Conservation (phyloP, 2,888 invertebrate species). For the Brenthis hecate region DNA sequence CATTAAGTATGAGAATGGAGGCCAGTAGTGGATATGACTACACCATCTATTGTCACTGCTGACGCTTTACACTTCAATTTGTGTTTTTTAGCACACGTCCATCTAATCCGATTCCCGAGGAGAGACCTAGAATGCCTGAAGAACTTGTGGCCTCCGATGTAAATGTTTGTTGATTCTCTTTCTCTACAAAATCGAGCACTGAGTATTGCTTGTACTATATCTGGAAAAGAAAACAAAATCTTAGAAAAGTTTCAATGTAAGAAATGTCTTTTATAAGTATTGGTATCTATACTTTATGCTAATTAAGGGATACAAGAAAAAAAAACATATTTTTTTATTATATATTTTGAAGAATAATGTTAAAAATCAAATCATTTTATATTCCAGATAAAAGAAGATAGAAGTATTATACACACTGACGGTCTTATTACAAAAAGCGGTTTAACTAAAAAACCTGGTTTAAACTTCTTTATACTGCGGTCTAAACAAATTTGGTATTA, state of each 20-base stretch:
- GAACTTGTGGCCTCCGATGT: constrained; percentile 69
- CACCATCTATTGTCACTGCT: constrained; percentile 67
- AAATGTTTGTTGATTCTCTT: constrained; percentile 63
- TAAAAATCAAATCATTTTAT: too few relatives aligned
- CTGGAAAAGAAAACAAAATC: constrained; percentile 42
- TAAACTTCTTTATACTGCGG: too few relatives aligned
- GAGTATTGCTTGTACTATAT: constrained; percentile 60
- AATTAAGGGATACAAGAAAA: too few relatives aligned
- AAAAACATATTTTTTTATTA: too few relatives aligned
- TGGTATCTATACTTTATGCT: too few relatives aligned
- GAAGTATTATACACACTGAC: too few relatives aligned
- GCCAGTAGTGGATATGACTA: constrained; percentile 65
- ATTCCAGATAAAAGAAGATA: too few relatives aligned
- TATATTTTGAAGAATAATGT: too few relatives aligned
- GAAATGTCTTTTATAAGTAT: too few relatives aligned
- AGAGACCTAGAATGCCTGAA: constrained; percentile 71
- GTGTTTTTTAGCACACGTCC: constrained; percentile 74
- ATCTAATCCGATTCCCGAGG: constrained; percentile 68
- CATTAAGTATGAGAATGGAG: constrained; percentile 56
- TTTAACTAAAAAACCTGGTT: too few relatives aligned
- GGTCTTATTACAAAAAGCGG: too few relatives aligned
- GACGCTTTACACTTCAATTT: constrained; percentile 72
- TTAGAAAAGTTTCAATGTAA: neutral
- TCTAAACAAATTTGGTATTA: too few relatives aligned
- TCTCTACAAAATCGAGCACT: constrained; percentile 59